These are phyloP conservation scores for Smithornis capensis DNA, from an alignment of 2,113 vertebrate species.

Conservation along the genomic window DNA sequence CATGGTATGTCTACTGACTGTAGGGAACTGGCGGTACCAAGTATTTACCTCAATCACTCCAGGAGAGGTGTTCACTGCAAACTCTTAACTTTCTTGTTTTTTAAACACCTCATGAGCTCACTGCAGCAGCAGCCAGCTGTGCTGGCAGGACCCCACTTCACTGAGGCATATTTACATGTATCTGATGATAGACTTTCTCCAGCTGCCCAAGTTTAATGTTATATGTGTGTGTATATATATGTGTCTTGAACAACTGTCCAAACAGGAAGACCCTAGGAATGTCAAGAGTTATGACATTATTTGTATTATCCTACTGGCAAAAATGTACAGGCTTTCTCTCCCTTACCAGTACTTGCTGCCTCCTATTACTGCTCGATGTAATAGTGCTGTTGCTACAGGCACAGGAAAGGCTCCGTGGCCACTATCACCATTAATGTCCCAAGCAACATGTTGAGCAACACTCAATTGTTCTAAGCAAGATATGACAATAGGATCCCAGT, in stretches of 20 bases:
- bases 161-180: not conserved
- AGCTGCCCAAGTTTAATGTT: conserved; percentile 16
- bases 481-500: not conserved
- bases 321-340: not conserved
- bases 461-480: not conserved
- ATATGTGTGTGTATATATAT: not conserved
- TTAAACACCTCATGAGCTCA: not conserved
- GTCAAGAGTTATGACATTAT: not conserved
- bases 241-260: not conserved
- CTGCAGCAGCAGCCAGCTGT: conserved; percentile 7
- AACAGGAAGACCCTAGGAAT: conserved; percentile 17
- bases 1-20: not conserved
- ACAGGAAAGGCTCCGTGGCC: not conserved
- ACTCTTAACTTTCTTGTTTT: not conserved
- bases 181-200: not conserved
- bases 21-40: not conserved
- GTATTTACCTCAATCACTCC: not conserved
- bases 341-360: not conserved
- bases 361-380: not conserved
- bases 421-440: not conserved
- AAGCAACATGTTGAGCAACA: fast-evolving
- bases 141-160: not conserved
- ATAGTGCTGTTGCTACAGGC: not conserved
- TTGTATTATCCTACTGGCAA: not conserved
- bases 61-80: not conserved